A percentile compares a stretch with the other conserved stretches of the same genome.
Conservation (phyloP, 2,113 vertebrate species). For the Opisthocomus hoazin region DNA sequence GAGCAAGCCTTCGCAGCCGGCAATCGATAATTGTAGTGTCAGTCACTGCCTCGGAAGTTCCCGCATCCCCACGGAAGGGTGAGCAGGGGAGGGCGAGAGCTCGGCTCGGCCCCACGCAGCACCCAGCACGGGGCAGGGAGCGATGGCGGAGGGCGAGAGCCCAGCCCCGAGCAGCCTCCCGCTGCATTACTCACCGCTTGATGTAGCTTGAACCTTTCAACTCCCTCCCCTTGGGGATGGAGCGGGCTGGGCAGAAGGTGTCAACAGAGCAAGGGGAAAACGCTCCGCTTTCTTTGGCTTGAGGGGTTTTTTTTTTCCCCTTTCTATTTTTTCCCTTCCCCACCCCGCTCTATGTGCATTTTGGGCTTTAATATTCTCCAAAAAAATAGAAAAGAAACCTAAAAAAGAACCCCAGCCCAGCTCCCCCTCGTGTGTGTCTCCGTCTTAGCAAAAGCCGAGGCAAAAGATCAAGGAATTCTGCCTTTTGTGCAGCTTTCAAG, state of each 20-base stretch:
- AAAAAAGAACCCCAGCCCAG: background rate
- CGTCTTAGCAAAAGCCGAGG: conserved; percentile 8
- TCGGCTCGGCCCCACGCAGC: background rate
- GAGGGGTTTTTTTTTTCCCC: background rate
- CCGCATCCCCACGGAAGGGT: background rate
- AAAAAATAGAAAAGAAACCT: background rate
- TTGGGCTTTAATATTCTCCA: background rate
- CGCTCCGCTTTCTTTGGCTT: background rate
- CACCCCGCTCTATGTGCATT: background rate
- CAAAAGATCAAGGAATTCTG: conserved; percentile 56
- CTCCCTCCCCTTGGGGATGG: conserved; percentile 40
- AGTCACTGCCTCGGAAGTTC: conserved; percentile 42
- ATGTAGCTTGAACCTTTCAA: conserved; percentile 53
- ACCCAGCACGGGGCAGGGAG: background rate
- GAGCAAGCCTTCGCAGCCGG: conserved; percentile 34
- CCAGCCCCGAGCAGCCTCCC: background rate
- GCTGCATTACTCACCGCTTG: conserved; percentile 52
- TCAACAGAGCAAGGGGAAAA: background rate
- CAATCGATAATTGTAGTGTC: conserved; percentile 59
- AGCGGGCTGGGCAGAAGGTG: conserved; percentile 14
- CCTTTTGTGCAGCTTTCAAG: conserved; percentile 65
- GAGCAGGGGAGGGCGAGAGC: background rate
- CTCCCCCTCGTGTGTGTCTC: background rate
- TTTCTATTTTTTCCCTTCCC: background rate
- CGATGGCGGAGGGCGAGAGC: background rate